These are phyloP conservation scores for Egretta garzetta DNA, from an alignment of 2,113 vertebrate genomes.

Conservation along the genomic window DNA sequence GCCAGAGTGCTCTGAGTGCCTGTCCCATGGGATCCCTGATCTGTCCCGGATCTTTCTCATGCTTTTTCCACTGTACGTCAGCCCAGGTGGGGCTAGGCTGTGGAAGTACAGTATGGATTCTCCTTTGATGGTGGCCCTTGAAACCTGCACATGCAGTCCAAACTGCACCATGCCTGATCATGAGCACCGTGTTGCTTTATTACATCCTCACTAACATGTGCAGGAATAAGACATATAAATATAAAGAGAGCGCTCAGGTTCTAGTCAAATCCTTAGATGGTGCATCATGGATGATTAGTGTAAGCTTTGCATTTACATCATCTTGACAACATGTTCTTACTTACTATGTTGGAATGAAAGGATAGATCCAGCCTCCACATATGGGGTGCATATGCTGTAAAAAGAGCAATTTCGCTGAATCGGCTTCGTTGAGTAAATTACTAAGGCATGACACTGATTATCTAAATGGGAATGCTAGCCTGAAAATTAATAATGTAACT, in stretches of 20 bases:
- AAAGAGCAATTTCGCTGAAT: conserved; percentile 57
- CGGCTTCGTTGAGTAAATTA: conserved; percentile 36
- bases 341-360: conserved; percentile 21
- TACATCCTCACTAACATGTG: not conserved
- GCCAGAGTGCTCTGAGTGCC: not conserved
- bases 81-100: not conserved
- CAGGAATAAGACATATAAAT: not conserved
- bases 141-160: not conserved
- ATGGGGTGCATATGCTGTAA: conserved; percentile 50
- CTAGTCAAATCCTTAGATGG: not conserved
- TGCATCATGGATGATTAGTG: conserved; percentile 5
- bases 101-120: not conserved
- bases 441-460: conserved; percentile 52
- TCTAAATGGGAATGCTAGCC: conserved; percentile 12
- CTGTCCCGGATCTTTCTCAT: accelerated
- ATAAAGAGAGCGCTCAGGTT: not conserved
- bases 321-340: conserved; percentile 40
- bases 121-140: not conserved
- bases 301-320: not conserved
- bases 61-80: accelerated
- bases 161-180: not conserved
- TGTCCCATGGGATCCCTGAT: not conserved
- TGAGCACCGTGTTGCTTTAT: not conserved
- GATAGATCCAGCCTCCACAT: conserved; percentile 35
- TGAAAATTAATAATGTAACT: conserved; percentile 62